Evolutionary conservation across 1,140 invertebrate species (phyloP), one percentile per base, ranked within the genome.

Genomic region (Nilaparvata lugens): DNA sequence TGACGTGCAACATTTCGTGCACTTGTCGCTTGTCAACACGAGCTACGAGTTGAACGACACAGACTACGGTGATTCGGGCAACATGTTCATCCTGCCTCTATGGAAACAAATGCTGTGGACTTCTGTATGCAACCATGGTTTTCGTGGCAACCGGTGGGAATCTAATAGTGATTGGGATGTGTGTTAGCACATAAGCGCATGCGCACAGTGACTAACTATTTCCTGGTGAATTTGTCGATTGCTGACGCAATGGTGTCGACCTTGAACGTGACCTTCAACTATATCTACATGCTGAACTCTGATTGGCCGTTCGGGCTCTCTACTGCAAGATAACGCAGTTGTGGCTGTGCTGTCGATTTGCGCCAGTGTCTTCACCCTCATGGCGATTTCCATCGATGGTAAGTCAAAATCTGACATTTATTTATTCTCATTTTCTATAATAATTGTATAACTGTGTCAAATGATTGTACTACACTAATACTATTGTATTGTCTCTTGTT

Each of bases 361-460:
- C 58, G 93, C 91, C 0, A 94, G 90, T 40, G 93, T 97, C 24
- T 95, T 97, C 74, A 97, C 95, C 0, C 80, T 98, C 42, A 93
- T 96, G 87, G 93, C 94, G 58, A 96, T 97, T 65, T 93, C 93
- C 56, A 87, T 97, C 60, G 95, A 98, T 76, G 95, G 95, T 97
- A 14, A 48, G 45, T 48, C 16, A 40, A n/a, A n/a, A n/a, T n/a
- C n/a, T n/a, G n/a, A n/a, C n/a, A n/a, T n/a, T n/a, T n/a, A n/a
- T n/a, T n/a, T n/a, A n/a, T n/a, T n/a, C n/a, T n/a, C n/a, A n/a
- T n/a, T n/a, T n/a, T n/a, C n/a, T n/a, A n/a, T n/a, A n/a, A n/a
- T n/a, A n/a, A n/a, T n/a, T n/a, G n/a, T n/a, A n/a, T n/a, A n/a
- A n/a, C n/a, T n/a, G n/a, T n/a, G n/a, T n/a, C n/a, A n/a, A n/a